phyloP scores from a whole-genome alignment of 2,113 vertebrate genomes.

The Pterocles burchelli region DNA sequence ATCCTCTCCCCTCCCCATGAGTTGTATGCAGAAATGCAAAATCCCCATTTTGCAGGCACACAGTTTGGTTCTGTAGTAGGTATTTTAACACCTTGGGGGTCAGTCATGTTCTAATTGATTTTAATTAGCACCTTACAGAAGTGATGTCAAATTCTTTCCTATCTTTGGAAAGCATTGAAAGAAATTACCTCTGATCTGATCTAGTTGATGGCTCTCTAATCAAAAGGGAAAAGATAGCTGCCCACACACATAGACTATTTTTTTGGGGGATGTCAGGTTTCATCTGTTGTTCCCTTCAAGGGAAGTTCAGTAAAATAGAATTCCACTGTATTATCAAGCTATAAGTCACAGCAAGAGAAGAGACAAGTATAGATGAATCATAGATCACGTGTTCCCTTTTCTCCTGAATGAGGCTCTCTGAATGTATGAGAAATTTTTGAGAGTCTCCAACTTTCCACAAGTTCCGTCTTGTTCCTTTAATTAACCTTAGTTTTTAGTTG shows the following conservation, averaged over 20 bases:
- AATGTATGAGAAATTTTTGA: not conserved
- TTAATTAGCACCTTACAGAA: slow-evolving; percentile 1
- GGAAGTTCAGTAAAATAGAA: slow-evolving; percentile 6
- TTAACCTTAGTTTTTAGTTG: not conserved
- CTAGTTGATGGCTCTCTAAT: not conserved
- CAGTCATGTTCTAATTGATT: not conserved
- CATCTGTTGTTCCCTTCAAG: not conserved
- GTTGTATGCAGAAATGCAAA: not conserved
- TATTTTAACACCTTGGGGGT: not conserved
- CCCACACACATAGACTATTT: not conserved
- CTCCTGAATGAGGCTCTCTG: not conserved
- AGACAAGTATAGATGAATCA: not conserved
- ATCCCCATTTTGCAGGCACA: not conserved
- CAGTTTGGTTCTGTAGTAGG: not conserved
- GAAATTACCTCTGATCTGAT: not conserved
- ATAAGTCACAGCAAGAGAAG: slow-evolving; percentile 10
- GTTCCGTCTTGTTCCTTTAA: not conserved
- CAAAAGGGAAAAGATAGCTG: not conserved
- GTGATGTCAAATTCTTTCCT: not conserved
- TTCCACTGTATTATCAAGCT: not conserved
- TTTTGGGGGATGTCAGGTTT: not conserved
- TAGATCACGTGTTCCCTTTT: not conserved
- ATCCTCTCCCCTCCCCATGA: not conserved
- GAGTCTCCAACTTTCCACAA: not conserved
- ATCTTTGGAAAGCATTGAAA: not conserved